Evolutionary conservation across 2,797 vertebrate genomes (phyloP).

Genomic region (Lacerta agilis): DNA sequence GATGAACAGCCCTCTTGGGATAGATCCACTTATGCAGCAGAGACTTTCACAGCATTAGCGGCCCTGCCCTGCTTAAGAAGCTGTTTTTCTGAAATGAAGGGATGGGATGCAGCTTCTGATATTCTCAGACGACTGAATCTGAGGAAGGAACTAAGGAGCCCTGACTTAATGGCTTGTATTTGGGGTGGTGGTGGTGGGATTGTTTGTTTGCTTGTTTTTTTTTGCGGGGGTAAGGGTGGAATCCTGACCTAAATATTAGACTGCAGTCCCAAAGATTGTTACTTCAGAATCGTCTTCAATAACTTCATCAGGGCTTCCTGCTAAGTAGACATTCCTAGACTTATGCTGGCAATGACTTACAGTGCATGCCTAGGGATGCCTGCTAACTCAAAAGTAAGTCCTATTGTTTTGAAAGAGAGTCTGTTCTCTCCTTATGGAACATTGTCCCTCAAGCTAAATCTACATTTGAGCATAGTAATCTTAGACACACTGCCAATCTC

Average conservation of each 20-base stretch:
- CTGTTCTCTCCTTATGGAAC: neutral
- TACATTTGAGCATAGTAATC: neutral
- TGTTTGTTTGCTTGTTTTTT: no score
- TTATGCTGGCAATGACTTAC: no score
- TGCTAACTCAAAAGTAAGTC: no score
- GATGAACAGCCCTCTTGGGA: conserved; percentile 8
- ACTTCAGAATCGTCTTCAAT: neutral
- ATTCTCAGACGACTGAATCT: neutral
- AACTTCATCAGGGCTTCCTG: no score
- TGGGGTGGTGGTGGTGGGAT: no score
- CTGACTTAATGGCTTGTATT: neutral
- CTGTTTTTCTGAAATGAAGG: neutral
- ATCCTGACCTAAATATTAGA: neutral
- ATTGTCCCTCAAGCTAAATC: neutral
- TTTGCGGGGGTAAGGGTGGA: neutral
- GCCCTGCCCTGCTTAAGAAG: neutral
- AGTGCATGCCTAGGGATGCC: neutral
- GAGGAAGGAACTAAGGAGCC: neutral
- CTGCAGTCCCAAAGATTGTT: neutral
- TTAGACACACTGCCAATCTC: neutral
- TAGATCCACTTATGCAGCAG: neutral
- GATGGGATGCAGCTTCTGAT: neutral
- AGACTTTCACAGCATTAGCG: neutral
- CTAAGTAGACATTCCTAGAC: no score
- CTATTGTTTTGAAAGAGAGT: neutral